Evolutionary conservation across 2,888 invertebrate genomes (phyloP).

Genomic region (Sylvicola fuscatus): DNA sequence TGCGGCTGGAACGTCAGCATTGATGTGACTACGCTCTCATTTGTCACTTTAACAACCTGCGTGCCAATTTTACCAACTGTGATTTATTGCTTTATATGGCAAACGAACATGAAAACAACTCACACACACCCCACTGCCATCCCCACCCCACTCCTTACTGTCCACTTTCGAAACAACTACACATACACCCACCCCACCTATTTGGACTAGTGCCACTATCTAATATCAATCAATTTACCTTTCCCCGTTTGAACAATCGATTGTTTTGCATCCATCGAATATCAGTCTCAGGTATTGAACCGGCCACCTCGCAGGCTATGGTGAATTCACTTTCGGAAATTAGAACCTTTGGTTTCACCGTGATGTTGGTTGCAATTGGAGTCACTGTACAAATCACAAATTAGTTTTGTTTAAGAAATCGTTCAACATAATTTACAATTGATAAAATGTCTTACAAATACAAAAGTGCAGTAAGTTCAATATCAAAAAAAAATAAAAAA

Average conservation of each 20-base stretch:
- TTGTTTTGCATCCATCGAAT: constrained; percentile 73
- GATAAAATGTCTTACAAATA: no score
- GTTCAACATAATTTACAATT: no score
- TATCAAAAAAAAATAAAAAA: neutral
- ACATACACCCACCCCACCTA: neutral
- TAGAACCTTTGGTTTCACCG: constrained; percentile 53
- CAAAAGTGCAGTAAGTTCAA: no score
- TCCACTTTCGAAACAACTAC: neutral
- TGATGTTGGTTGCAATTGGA: constrained; percentile 55
- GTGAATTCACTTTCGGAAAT: constrained; percentile 61
- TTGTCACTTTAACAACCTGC: constrained; percentile 40
- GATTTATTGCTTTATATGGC: neutral
- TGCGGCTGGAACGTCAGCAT: constrained; percentile 59
- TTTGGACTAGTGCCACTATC: neutral
- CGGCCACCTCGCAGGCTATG: constrained; percentile 60
- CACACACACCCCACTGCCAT: neutral
- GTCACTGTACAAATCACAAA: constrained; percentile 39
- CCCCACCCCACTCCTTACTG: constrained; percentile 1
- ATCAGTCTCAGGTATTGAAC: constrained; percentile 69
- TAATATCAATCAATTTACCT: constrained; percentile 30
- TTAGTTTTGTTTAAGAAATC: no score
- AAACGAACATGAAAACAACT: neutral
- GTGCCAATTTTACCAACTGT: constrained; percentile 5
- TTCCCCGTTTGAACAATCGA: constrained; percentile 50
- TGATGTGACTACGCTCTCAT: constrained; percentile 55